These are phyloP conservation scores for Drosophila virilis DNA, from an alignment of 1,140 invertebrate genomes.

Conservation along the genomic window DNA sequence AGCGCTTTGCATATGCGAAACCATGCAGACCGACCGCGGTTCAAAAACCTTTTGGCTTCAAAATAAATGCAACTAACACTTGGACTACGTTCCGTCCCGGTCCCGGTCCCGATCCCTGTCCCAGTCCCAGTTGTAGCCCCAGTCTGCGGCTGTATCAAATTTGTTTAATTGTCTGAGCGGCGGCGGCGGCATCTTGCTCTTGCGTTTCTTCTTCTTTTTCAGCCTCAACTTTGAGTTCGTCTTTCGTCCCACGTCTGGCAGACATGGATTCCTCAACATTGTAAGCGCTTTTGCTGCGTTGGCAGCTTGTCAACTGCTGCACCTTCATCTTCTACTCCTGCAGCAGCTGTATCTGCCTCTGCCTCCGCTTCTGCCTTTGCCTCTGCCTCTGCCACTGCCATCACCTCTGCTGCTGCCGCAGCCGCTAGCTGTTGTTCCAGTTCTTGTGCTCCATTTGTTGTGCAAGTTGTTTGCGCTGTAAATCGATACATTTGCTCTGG, in stretches of 20 bases:
- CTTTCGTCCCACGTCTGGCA: conserved; percentile 51
- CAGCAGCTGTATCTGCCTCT: background rate
- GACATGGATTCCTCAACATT: conserved; percentile 79
- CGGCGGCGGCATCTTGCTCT: conserved; percentile 24
- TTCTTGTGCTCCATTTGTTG: conserved; percentile 70
- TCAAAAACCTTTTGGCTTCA: conserved; percentile 69
- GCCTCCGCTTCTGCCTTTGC: background rate
- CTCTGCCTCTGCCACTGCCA: no score
- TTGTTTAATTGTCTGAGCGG: conserved; percentile 74
- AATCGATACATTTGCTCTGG: conserved; percentile 78
- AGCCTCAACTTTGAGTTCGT: background rate
- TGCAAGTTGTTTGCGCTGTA: conserved; percentile 76
- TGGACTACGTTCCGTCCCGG: background rate
- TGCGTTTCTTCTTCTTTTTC: background rate
- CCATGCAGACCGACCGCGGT: conserved; percentile 49
- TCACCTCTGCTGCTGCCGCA: background rate
- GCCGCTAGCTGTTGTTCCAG: conserved; percentile 47
- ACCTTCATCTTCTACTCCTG: background rate
- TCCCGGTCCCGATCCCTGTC: background rate
- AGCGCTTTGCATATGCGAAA: conserved; percentile 24
- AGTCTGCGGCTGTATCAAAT: conserved; percentile 70
- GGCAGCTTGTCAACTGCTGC: conserved; percentile 68
- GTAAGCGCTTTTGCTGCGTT: conserved; percentile 79
- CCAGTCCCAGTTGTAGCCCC: background rate
- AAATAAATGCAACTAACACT: conserved; percentile 65